Evolutionary conservation across 1,140 invertebrate species (phyloP).

Genomic region (Andrena cerasifolii): DNA sequence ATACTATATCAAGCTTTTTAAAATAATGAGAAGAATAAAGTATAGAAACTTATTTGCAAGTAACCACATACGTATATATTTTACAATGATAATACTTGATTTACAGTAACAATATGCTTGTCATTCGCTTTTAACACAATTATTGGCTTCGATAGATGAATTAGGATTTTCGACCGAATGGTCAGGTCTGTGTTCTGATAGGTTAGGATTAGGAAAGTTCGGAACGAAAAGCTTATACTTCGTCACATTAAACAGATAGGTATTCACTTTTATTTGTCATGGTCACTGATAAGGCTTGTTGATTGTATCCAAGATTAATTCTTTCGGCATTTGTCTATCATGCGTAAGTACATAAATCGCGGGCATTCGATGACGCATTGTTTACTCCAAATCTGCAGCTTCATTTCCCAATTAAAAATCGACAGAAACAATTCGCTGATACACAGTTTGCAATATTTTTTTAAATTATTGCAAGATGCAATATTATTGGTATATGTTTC

Average conservation of each 20-base stretch:
- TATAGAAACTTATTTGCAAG: not conserved
- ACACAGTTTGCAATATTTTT: not conserved
- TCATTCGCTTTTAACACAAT: not conserved
- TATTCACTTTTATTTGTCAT: not conserved
- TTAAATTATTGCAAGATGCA: too few species aligned
- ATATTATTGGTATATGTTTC: not conserved
- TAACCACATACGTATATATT: not conserved
- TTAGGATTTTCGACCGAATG: not conserved
- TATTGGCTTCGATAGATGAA: not conserved
- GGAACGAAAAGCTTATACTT: not conserved
- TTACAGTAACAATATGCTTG: not conserved
- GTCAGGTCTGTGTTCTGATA: too few species aligned
- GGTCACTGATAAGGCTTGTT: conserved; percentile 6
- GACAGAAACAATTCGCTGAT: not conserved
- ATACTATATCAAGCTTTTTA: not conserved
- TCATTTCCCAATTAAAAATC: not conserved
- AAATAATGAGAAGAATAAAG: not conserved
- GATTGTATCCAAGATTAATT: not conserved
- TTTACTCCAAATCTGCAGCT: conserved; percentile 9
- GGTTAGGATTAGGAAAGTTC: conserved; percentile 23
- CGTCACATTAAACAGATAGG: not conserved
- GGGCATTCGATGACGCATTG: not conserved
- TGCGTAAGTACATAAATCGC: too few species aligned
- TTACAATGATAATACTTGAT: too few species aligned
- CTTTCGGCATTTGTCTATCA: not conserved